Percentiles rank a stretch among this genome's conserved stretches.
Evolutionary conservation across 2,113 vertebrate species (phyloP).

Genomic region (Neolamprologus devosi): DNA sequence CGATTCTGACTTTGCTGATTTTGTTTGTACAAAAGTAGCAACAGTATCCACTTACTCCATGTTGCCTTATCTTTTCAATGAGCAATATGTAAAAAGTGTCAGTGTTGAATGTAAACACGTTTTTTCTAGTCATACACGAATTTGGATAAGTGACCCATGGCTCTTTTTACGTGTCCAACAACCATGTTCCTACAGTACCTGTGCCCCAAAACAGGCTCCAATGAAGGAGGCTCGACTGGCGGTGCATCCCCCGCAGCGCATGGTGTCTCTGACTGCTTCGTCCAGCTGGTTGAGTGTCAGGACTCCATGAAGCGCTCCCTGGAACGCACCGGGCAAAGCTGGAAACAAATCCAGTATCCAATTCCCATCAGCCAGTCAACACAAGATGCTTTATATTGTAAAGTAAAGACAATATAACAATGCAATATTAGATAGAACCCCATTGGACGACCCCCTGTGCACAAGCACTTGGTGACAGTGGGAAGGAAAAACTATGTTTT

Average conservation of each 20-base stretch:
- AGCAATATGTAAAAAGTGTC: background rate
- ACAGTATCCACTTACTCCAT: rapidly evolving
- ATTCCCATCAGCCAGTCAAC: background rate
- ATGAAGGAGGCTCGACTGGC: slow-evolving; percentile 65
- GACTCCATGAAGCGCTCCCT: slow-evolving; percentile 65
- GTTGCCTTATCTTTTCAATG: background rate
- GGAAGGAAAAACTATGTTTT: background rate
- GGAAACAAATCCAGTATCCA: background rate
- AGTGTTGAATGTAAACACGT: background rate
- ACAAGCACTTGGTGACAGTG: background rate
- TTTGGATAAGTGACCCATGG: background rate
- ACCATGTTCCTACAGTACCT: slow-evolving; percentile 25
- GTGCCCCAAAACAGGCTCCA: slow-evolving; percentile 65
- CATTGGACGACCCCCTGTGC: rapidly evolving
- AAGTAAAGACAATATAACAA: background rate
- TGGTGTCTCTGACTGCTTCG: slow-evolving; percentile 61
- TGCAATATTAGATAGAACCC: background rate
- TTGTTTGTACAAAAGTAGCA: background rate
- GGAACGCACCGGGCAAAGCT: slow-evolving; percentile 67
- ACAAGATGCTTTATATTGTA: background rate
- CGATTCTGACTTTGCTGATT: background rate
- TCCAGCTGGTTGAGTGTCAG: slow-evolving; percentile 51
- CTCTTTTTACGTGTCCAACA: background rate
- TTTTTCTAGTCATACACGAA: background rate
- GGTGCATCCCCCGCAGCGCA: slow-evolving; percentile 66